Evolutionary conservation across 2,113 vertebrate species (phyloP), one percentile per base, ranked within the genome.

Genomic region (Gasterosteus nipponicus): DNA sequence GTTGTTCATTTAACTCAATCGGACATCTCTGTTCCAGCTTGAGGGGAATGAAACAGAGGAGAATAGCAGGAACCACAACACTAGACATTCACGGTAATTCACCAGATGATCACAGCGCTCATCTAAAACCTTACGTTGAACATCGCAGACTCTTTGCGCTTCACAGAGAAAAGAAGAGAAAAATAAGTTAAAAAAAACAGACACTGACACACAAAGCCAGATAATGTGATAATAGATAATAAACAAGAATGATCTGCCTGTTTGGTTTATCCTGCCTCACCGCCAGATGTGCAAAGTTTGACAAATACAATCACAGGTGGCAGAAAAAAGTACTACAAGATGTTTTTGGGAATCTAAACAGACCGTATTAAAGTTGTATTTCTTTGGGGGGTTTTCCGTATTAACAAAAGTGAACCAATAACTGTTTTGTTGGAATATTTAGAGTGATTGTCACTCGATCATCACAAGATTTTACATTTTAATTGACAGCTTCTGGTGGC

Each of bases 11-110:
- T 26, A 26, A 26, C 22, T 26, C 22, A 26, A 26, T n/a, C n/a
- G n/a, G 75, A 88, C 84, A 80, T 68, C 71, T 64, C 0, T 35
- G 66, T 69, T 66, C n/a, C 60, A 80, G 75, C 35, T 77, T 73
- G 57, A 62, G 58, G 57, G 69, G 83, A 66, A 64, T 80, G 69
- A 82, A 78, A 57, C 10, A 35, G 12, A 57, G 35, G 64, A 42
- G 47, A 38, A 49, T 33, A 35, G 9, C 47, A 49, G 47, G 58
- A 29, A 69, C 35, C 22, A 56, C 35, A 62, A 44, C 56, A 14
- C 56, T 69, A 72, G 16, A 69, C 14, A 11, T 46, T 79, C 39
- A 51, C 35, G 14, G 1, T 19, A 16, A 42, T 15, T 26, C 22
- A 61, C 11, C 16, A 54, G 26, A 69, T 39, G 61, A 59, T 62